Evolutionary conservation across 1,140 invertebrate species (phyloP), one percentile per base, ranked within the genome.

Genomic region (Tenebrio molitor): DNA sequence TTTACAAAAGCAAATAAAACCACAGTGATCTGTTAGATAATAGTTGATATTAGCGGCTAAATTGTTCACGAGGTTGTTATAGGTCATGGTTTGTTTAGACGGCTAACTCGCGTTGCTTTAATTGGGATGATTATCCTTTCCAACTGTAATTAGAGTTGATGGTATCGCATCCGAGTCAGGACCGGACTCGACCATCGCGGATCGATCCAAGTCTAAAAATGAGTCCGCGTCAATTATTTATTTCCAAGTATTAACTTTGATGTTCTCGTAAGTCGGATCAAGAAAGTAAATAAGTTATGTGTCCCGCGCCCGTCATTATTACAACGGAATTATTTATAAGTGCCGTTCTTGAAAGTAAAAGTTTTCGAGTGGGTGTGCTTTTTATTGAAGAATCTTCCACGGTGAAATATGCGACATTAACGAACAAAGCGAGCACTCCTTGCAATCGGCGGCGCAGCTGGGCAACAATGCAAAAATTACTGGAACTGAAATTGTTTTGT

Each of bases 71-170:
- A 0, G 50, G 23, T 58, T 58, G 23, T 15, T 14, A 58, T 58
- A 58, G 50, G 50, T 58, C 50, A 58, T 58, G 50, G 50, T 58
- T 58, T 58, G 50, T 58, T 58, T 58, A 29, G 50, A 29, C 50
- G 50, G 2, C 50, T 2, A 17, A 29, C 50, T 58, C 14, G 23
- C 29, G 23, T 2, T 29, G 29, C 50, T 58, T 58, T 58, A 58
- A 58, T 58, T 58, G 15, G 50, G 50, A 58, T 58, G 50, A 58
- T 33, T 58, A 34, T n/a, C 25, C 5, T 39, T 39, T 39, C 4
- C 25, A 46, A 19, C 12, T 29, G 25, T 33, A 58, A 58, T 58
- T 58, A 58, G 1, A 25, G 15, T 10, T 29, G 50, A 58, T 58
- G 12, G 5, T 39, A 39, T n/a, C 12, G 36, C n/a, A n/a, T 8